A percentile compares a stretch with the other conserved stretches of the same genome.
phyloP scores from a whole-genome alignment of 2,113 vertebrate genomes.

The Tachysurus vachellii region DNA sequence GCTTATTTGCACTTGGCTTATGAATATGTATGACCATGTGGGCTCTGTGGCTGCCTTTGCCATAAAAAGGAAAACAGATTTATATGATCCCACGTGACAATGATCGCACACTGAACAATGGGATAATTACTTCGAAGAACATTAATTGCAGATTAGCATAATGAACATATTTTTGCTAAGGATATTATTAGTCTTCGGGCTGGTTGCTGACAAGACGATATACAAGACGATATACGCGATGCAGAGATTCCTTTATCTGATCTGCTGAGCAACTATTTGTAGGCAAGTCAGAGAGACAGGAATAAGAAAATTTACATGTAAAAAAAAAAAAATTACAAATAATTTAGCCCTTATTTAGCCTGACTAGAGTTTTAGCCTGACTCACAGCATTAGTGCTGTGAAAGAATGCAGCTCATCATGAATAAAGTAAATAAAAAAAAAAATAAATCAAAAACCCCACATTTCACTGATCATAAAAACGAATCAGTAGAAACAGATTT shows the following conservation, averaged over 20 bases:
- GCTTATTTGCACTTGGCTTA: slow-evolving; percentile 16
- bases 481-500: neutral
- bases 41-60: neutral
- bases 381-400: too few species aligned
- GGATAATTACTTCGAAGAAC: neutral
- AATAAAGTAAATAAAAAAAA: neutral
- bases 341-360: neutral
- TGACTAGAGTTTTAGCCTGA: too few species aligned
- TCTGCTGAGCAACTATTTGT: neutral
- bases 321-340: neutral
- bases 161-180: neutral
- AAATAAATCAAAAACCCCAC: neutral
- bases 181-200: neutral
- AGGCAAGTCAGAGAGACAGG: neutral
- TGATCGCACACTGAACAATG: neutral
- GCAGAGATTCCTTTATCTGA: neutral
- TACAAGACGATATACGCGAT: neutral
- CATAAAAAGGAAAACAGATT: neutral
- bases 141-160: slow-evolving; percentile 6
- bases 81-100: neutral
- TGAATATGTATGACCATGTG: slow-evolving; percentile 31
- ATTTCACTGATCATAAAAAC: neutral
- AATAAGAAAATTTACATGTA: neutral
- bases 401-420: neutral
- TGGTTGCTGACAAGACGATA: neutral